Base-by-base conservation (phyloP, 2,888 invertebrate species). In the Norana najaformis region DNA sequence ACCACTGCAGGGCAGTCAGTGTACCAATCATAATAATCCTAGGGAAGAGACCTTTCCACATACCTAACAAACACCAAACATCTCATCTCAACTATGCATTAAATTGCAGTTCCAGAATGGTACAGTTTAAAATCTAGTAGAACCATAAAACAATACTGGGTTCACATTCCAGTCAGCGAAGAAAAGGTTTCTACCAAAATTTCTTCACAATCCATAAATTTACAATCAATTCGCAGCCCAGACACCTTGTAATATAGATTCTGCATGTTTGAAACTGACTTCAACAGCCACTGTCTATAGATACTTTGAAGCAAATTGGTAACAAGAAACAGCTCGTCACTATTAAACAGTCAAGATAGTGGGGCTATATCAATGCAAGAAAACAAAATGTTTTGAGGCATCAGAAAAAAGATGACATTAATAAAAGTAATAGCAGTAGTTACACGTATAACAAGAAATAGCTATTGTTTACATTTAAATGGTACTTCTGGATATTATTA, bases 21-120 rank as follows among this genome's bases (percentile, higher is more conserved):
- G 98, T 98, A 93, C 98, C 98, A 94, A 98, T 97, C 98, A 98
- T 98, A 93, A 98, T 96, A 95, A 98, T 98, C 95, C 98, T 97
- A 88, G 97, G 97, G 90, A 96, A 95, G 91, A 98, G 95, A 90
- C 98, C 98, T 93, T 97, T 97, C 98, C 98, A 98, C 93, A 97
- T 95, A 89, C 97, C 97, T 92, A 91, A 91, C 88, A 89, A 90
- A 91, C 20, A 88, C 35, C 90, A 90, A n/a, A 13, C 35, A n/a
- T 30, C 30, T 30, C 14, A 23, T 89, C 3, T 11, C 30, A 39
- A 30, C 37, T n/a, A 39, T 41, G 41, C 82, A 88, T 16, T 88
- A 69, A n/a, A 69, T 4, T n/a, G 69, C 69, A 69, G 69, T 16
- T 30, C n/a, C n/a, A n/a, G n/a, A 69, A 69, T 69, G 13, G 69